These are phyloP conservation scores for Carassius gibelio DNA, from an alignment of 2,113 vertebrate genomes.

Conservation along the genomic window DNA sequence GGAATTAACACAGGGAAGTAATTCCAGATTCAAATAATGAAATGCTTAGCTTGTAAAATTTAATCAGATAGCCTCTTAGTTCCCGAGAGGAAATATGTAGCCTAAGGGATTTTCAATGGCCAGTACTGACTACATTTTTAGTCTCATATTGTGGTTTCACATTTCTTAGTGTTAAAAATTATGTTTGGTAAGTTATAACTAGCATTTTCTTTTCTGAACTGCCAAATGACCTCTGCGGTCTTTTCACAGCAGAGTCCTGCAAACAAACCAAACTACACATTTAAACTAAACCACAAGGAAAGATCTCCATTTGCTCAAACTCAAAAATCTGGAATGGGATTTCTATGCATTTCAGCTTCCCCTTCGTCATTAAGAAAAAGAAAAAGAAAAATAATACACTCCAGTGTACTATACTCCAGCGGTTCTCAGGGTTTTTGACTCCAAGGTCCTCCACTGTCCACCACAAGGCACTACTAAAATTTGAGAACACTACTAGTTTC, in stretches of 20 bases:
- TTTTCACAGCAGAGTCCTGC: slow-evolving; percentile 6
- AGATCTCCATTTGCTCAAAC: not conserved
- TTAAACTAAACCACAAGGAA: not conserved
- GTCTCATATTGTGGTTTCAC: not conserved
- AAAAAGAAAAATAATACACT: no score
- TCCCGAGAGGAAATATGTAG: not conserved
- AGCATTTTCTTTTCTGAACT: not conserved
- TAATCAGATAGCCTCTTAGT: not conserved
- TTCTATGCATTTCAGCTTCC: not conserved
- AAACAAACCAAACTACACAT: slow-evolving; percentile 19
- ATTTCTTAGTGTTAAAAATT: not conserved
- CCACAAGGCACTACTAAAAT: no score
- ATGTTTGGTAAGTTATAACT: not conserved
- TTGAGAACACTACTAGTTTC: no score
- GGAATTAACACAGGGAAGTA: not conserved
- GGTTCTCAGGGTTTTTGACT: no score
- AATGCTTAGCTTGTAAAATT: not conserved
- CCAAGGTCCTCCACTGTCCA: no score
- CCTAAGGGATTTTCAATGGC: not conserved
- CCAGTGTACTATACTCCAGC: no score
- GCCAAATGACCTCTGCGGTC: not conserved
- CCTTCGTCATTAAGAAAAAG: not conserved
- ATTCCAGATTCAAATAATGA: slow-evolving; percentile 1
- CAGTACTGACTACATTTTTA: not conserved
- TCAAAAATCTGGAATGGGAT: not conserved